phyloP scores from a whole-genome alignment of 1,140 invertebrate species.

The Leptinotarsa texana region DNA sequence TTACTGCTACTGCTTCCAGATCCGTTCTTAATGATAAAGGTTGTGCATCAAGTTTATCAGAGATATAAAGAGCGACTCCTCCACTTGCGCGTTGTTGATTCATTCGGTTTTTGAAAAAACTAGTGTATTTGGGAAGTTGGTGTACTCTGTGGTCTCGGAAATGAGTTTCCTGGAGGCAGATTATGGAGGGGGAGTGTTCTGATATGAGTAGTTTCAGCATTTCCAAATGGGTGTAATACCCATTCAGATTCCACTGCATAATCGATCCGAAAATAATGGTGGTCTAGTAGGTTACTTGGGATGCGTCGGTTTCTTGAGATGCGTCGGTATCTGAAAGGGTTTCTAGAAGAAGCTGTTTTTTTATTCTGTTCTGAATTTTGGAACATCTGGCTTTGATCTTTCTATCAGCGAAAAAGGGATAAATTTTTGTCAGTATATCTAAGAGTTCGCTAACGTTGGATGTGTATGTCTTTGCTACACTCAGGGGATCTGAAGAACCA shows the following conservation, averaged over 20 bases:
- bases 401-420: background rate
- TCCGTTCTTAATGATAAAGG: background rate
- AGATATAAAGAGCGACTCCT: conserved; percentile 10
- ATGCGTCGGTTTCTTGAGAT: background rate
- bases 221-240: conserved; percentile 20
- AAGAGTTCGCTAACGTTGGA: background rate
- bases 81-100: background rate
- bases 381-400: conserved; percentile 3
- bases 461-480: background rate
- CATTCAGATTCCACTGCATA: conserved; percentile 27
- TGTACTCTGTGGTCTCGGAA: conserved; percentile 12
- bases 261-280: background rate
- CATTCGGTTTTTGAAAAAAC: background rate
- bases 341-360: background rate
- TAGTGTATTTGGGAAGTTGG: conserved; percentile 10
- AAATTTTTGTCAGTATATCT: background rate
- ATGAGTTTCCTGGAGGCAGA: conserved; percentile 28
- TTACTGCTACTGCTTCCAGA: conserved; percentile 14
- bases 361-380: background rate
- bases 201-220: conserved; percentile 16
- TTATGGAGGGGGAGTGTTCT: conserved; percentile 12
- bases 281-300: background rate
- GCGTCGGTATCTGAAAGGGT: background rate
- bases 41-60: background rate
- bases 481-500: background rate